These are phyloP conservation scores for Heterotilapia buettikoferi DNA, from an alignment of 2,113 vertebrate species.

Conservation along the genomic window DNA sequence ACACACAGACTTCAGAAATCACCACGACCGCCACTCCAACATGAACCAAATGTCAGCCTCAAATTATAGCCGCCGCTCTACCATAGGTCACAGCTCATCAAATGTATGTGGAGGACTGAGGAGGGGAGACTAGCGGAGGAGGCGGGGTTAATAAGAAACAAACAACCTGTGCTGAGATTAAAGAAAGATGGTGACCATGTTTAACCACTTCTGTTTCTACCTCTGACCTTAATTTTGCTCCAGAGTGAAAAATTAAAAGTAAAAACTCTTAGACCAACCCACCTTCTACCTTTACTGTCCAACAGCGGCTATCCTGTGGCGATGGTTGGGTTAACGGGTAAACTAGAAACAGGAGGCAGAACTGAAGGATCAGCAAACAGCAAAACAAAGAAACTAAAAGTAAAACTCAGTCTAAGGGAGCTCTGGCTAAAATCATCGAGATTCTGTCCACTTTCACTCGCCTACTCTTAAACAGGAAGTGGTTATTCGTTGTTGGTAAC, in stretches of 20 bases:
- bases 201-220: neutral
- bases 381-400: neutral
- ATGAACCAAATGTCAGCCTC: conserved; percentile 59
- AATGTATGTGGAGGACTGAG: neutral
- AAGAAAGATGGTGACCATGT: neutral
- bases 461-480: neutral
- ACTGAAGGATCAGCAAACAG: neutral
- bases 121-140: neutral
- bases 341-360: neutral
- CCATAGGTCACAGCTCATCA: neutral
- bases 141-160: neutral
- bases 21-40: conserved; percentile 52
- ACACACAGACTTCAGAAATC: conserved; percentile 36
- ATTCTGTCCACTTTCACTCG: neutral
- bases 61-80: neutral
- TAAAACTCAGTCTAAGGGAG: neutral
- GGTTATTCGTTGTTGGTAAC: neutral
- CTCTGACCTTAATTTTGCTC: neutral
- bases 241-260: neutral
- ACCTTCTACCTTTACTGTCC: fast-evolving
- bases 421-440: neutral
- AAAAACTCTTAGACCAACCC: neutral
- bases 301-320: neutral
- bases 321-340: neutral
- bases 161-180: neutral